A percentile compares a stretch with the other conserved stretches of the same genome.
phyloP scores from a whole-genome alignment of 2,888 invertebrate species.

The Drosophila sordidapex region DNA sequence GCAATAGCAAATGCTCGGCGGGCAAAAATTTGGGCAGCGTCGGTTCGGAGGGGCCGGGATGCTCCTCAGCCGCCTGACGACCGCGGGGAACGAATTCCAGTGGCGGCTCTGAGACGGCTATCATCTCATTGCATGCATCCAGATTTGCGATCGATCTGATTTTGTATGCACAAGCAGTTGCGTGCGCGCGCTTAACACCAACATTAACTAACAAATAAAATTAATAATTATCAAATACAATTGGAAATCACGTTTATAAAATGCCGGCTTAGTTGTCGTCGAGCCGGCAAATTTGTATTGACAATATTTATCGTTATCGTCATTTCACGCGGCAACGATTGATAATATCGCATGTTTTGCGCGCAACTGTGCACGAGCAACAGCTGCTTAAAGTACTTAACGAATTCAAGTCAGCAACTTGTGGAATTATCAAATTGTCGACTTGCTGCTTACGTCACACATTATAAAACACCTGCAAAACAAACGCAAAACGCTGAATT shows the following conservation, averaged over 20 bases:
- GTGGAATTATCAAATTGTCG: not conserved
- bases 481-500: not conserved
- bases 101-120: conserved; percentile 96
- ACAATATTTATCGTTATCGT: conserved; percentile 35
- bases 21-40: conserved; percentile 84
- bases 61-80: conserved; percentile 91
- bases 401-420: not conserved
- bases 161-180: conserved; percentile 27
- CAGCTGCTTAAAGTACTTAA: not conserved
- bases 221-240: not conserved
- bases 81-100: conserved; percentile 96
- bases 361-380: not conserved
- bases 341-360: not conserved
- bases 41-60: conserved; percentile 89
- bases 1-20: conserved; percentile 89
- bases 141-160: conserved; percentile 88
- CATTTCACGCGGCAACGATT: conserved; percentile 7
- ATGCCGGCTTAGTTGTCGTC: conserved; percentile 47
- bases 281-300: conserved; percentile 55
- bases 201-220: conserved; percentile 11
- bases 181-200: conserved; percentile 23
- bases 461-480: not conserved
- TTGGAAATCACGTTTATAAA: conserved; percentile 9
- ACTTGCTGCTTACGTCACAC: not conserved
- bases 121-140: conserved; percentile 93